Evolutionary conservation across 2,888 invertebrate genomes (phyloP).

Genomic region (Archips crataeganus): DNA sequence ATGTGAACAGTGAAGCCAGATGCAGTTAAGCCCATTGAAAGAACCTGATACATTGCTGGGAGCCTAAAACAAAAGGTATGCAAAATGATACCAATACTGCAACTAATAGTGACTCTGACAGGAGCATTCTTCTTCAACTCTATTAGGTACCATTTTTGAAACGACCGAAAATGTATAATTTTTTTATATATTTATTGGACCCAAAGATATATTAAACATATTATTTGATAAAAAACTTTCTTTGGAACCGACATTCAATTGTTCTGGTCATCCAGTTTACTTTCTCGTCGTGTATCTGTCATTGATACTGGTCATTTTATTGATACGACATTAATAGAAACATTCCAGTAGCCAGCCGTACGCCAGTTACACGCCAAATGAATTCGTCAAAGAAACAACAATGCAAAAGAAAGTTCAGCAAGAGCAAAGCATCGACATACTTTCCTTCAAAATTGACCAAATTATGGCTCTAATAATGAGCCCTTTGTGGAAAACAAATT

Average conservation of each 20-base stretch:
- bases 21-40: background rate
- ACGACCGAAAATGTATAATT: too few relatives aligned
- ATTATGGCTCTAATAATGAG: conserved; percentile 57
- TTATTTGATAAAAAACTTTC: background rate
- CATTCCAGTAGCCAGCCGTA: conserved; percentile 22
- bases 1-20: background rate
- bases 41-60: background rate
- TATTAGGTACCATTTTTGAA: too few relatives aligned
- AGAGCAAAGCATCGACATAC: conserved; percentile 48
- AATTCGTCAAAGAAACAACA: conserved; percentile 43
- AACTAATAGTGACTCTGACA: background rate
- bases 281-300: background rate
- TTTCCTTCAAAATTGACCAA: conserved; percentile 53
- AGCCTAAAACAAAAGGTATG: background rate
- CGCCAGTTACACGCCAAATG: conserved; percentile 13
- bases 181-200: background rate
- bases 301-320: conserved; percentile 9
- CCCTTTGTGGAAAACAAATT: conserved; percentile 65
- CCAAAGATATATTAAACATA: background rate
- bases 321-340: conserved; percentile 25
- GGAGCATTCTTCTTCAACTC: background rate
- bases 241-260: background rate
- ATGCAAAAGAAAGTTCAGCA: conserved; percentile 49
- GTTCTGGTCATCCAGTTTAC: background rate
- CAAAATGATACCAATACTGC: background rate